phyloP scores from a whole-genome alignment of 2,113 vertebrate genomes.

The Callipepla squamata region DNA sequence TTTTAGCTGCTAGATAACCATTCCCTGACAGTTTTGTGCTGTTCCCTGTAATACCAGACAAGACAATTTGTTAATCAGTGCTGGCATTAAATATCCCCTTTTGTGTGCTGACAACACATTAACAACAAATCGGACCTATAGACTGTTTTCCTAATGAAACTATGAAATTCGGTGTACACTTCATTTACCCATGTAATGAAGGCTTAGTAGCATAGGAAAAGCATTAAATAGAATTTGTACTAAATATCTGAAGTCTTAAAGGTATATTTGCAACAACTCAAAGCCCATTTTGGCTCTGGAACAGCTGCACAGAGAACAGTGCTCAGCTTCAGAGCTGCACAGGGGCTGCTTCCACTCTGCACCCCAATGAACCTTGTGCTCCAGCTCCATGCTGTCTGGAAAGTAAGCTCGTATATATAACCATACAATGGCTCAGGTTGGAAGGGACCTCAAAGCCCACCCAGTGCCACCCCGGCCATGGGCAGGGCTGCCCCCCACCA shows the following conservation, averaged over 20 bases:
- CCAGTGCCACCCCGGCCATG: too few relatives aligned
- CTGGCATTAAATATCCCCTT: slow-evolving; percentile 39
- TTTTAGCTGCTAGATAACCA: background rate
- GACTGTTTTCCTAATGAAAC: slow-evolving; percentile 31
- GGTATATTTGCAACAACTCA: background rate
- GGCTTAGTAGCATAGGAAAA: slow-evolving; percentile 58
- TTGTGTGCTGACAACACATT: slow-evolving; percentile 26
- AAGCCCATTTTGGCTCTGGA: background rate
- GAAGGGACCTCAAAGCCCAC: too few relatives aligned
- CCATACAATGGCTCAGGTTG: too few relatives aligned
- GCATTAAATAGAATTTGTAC: slow-evolving; percentile 51
- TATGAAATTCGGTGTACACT: slow-evolving; percentile 42
- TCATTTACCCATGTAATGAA: slow-evolving; percentile 56
- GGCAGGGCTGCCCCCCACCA: too few relatives aligned
- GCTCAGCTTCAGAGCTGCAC: background rate
- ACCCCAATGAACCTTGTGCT: background rate
- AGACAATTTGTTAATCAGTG: slow-evolving; percentile 64
- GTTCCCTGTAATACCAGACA: background rate
- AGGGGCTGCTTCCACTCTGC: background rate
- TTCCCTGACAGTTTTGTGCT: slow-evolving; percentile 35
- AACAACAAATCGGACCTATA: slow-evolving; percentile 13
- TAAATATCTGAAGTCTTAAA: slow-evolving; percentile 50
- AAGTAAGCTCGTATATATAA: rapidly evolving
- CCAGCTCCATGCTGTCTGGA: background rate
- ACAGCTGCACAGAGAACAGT: background rate